These are phyloP conservation scores for Halcyon chelicuti DNA, from an alignment of 2,797 vertebrate species.

Conservation along the genomic window DNA sequence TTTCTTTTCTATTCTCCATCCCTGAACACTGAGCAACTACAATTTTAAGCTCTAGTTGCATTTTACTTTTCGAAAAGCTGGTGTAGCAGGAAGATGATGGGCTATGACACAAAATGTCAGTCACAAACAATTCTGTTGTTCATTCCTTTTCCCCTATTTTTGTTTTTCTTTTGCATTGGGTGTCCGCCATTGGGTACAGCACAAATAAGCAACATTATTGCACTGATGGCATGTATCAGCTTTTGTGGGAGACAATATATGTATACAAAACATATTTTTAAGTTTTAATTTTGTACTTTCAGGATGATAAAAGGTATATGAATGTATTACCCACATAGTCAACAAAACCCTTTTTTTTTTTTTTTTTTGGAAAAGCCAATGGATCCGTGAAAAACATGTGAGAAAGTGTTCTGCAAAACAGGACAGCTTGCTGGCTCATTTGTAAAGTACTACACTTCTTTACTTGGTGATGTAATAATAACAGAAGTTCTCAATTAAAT, in stretches of 20 bases:
- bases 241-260: background rate
- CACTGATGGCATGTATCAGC: background rate
- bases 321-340: background rate
- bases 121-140: background rate
- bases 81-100: background rate
- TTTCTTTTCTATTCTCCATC: background rate
- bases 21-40: background rate
- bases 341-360: background rate
- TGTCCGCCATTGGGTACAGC: background rate
- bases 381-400: background rate
- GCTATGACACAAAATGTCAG: background rate
- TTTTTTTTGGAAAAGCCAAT: background rate
- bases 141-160: background rate
- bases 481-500: background rate
- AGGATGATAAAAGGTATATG: background rate
- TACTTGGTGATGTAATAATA: background rate
- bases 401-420: background rate
- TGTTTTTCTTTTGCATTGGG: background rate
- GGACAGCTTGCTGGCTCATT: accelerated
- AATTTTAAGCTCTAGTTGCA: background rate
- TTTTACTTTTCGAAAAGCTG: background rate
- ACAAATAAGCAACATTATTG: background rate
- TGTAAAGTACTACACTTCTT: background rate
- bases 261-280: background rate
- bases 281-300: background rate